Percentiles rank a stretch among this genome's conserved stretches.
Evolutionary conservation across 2,797 vertebrate species (phyloP).

Genomic region (Coregonus ussuriensis): DNA sequence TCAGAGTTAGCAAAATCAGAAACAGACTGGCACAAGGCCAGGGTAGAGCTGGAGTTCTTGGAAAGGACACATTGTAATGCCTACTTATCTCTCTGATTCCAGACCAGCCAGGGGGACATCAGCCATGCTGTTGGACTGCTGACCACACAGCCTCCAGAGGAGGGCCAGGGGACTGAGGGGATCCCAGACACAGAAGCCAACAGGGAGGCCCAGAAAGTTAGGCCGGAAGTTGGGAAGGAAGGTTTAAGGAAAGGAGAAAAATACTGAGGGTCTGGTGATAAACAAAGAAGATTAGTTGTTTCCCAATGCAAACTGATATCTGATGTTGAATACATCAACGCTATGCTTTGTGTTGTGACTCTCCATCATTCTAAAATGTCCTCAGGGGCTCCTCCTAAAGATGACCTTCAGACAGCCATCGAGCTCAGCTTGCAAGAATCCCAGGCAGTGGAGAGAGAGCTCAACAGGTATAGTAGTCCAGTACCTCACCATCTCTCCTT

Average conservation of each 20-base stretch:
- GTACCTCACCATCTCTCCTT: neutral
- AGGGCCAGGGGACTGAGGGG: constrained; percentile 64
- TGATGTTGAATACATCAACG: neutral
- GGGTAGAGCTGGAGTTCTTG: neutral
- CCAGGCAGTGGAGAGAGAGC: constrained; percentile 76
- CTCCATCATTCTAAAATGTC: constrained; percentile 29
- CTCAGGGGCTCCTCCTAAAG: constrained; percentile 68
- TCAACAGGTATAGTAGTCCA: constrained; percentile 73
- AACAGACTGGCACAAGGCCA: neutral
- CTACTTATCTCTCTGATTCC: neutral
- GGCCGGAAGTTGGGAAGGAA: constrained; percentile 14
- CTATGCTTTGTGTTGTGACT: neutral
- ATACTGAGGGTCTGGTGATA: neutral
- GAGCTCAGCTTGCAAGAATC: constrained; percentile 81
- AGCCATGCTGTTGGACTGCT: constrained; percentile 88
- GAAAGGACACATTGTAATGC: neutral
- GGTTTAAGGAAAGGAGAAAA: neutral
- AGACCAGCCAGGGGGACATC: constrained; percentile 91
- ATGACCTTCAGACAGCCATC: constrained; percentile 73
- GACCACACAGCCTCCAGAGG: constrained; percentile 73
- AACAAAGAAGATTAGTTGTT: neutral
- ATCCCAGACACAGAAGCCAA: constrained; percentile 61
- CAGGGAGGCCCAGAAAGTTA: constrained; percentile 71
- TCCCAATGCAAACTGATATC: neutral
- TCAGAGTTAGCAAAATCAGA: neutral